Base-by-base conservation (phyloP, 2,113 vertebrate species). In the Notothenia rossii region DNA sequence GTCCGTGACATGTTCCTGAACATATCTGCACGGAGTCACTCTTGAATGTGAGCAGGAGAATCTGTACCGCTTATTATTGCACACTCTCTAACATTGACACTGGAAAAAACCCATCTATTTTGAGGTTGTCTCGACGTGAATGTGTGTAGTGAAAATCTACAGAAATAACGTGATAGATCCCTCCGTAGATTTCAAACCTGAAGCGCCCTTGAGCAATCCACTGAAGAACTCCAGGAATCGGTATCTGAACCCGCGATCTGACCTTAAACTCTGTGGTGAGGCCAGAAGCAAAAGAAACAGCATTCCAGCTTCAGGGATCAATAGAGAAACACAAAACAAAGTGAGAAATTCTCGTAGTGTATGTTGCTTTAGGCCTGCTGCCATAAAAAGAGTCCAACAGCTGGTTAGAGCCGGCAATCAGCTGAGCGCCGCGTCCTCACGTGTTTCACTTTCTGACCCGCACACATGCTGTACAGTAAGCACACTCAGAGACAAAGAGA, bases 351-450 rank as follows among this genome's bases (percentile, higher is more conserved):
- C 2, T 1, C 45, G 25, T 65, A 72, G 40, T 60, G 84, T 75
- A 76, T 48, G 79, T 82, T 79, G 86, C 85, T 88, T 46, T 55
- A 79, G 88, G 89, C 75, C 79, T 2, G 61, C 76, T 75, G 87
- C 86, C 79, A 81, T 10, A 12, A 33, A 77, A 82, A 14, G 75
- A 85, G 5, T 71, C 45, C 5, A 89, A 80, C 89, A 90, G 82
- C 86, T 90, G 79, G 86, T 87, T 49, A 45, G 7, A 72, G 81
- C 59, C 29, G 72, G 59, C 65, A 54, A 86, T 91, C 90, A 89
- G 91, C 90, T 89, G 84, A 86, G 76, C 62, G 7, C 33, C 7
- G 33, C 68, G 45, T 55, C 80, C 46, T 86, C 85, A 84, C 85
- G 68, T 13, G 49, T 22, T 56, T 72, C 46, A 18, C 83, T 70